Evolutionary conservation across 1,140 invertebrate genomes (phyloP).

Genomic region (Ips nitidus): DNA sequence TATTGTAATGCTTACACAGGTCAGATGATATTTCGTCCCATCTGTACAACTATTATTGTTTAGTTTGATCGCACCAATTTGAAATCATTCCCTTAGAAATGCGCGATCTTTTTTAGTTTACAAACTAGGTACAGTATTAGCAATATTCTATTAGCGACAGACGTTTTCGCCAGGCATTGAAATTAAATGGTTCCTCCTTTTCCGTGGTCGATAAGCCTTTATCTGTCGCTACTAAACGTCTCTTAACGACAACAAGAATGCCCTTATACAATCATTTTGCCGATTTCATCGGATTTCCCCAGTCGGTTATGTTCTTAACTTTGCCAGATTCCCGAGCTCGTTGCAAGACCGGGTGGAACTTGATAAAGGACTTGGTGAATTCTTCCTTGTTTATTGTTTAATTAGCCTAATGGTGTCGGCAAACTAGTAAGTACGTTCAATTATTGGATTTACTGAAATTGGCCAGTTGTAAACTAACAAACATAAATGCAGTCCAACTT

Average conservation of each 20-base stretch:
- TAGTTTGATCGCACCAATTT: too few relatives aligned
- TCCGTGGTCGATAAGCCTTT: constrained; percentile 17
- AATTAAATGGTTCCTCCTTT: constrained; percentile 9
- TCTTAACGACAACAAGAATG: constrained; percentile 26
- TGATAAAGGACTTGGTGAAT: not conserved
- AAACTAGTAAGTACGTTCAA: too few relatives aligned
- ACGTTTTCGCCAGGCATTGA: not conserved
- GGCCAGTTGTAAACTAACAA: too few relatives aligned
- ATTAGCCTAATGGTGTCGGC: not conserved
- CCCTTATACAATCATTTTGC: constrained; percentile 20
- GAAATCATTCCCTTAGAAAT: too few relatives aligned
- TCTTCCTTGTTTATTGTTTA: constrained; percentile 10
- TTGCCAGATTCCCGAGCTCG: constrained; percentile 1
- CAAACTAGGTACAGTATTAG: too few relatives aligned
- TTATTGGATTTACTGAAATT: too few relatives aligned
- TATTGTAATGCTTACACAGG: too few relatives aligned
- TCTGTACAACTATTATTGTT: too few relatives aligned
- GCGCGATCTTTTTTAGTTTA: too few relatives aligned
- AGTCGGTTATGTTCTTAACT: constrained; percentile 18
- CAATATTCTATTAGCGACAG: not conserved
- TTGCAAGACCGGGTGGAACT: not conserved
- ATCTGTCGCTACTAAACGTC: constrained; percentile 21
- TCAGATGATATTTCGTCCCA: too few relatives aligned
- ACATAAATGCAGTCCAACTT: too few relatives aligned
- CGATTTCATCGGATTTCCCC: constrained; percentile 18